Evolutionary conservation across 1,140 invertebrate genomes (phyloP).

Genomic region (Drosophila malerkotliana): DNA sequence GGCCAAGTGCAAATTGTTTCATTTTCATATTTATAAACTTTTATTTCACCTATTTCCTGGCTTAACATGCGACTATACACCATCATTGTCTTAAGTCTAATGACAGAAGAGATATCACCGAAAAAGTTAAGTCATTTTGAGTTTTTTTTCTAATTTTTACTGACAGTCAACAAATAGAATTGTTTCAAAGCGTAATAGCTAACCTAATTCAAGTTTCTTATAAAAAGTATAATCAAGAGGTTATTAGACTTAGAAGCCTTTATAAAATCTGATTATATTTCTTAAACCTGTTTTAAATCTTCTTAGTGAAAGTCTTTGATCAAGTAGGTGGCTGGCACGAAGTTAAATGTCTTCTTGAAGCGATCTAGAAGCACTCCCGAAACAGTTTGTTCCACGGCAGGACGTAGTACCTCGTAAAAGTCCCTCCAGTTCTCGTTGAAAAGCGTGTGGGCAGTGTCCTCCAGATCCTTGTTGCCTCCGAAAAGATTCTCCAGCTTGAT

Average conservation of each 20-base stretch:
- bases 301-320: conserved; percentile 62
- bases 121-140: neutral
- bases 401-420: conserved; percentile 84
- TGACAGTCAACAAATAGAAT: neutral
- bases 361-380: conserved; percentile 87
- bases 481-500: conserved; percentile 64
- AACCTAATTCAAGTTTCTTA: neutral
- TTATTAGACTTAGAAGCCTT: neutral
- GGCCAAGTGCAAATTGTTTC: conserved; percentile 17
- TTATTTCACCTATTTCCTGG: conserved; percentile 23
- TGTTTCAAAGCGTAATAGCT: neutral
- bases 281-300: neutral
- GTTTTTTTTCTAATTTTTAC: neutral
- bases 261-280: neutral
- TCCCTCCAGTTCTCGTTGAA: conserved; percentile 75
- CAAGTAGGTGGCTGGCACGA: conserved; percentile 85
- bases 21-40: conserved; percentile 8
- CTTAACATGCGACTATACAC: neutral
- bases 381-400: conserved; percentile 87
- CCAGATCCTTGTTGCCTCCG: conserved; percentile 66
- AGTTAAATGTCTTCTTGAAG: conserved; percentile 86
- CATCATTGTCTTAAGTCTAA: neutral
- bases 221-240: neutral
- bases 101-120: neutral
- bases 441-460: conserved; percentile 61